Evolutionary conservation across 1,140 invertebrate genomes (phyloP).

Genomic region (Leptoteleia sp.): DNA sequence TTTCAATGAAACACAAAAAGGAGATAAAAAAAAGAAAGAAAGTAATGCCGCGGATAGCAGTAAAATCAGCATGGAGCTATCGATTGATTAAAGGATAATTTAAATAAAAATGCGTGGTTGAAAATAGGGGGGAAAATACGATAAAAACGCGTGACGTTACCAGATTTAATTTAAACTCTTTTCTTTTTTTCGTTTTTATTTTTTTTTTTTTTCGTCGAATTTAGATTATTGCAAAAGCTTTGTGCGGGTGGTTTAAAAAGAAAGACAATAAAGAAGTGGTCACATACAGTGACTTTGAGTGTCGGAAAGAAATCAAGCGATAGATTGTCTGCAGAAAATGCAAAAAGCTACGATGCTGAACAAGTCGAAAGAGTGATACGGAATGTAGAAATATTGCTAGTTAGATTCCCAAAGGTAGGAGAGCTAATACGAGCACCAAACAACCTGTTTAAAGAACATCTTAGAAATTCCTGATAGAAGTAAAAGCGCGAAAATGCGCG

Average conservation of each 20-base stretch:
- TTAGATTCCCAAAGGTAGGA: constrained; percentile 24
- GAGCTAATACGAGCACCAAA: constrained; percentile 18
- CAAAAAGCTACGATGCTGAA: constrained; percentile 22
- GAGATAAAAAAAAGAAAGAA: not conserved
- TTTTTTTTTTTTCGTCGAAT: constrained; percentile 2
- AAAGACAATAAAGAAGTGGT: constrained; percentile 29
- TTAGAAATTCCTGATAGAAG: constrained; percentile 2
- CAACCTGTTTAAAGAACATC: constrained; percentile 26
- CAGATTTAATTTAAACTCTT: too few species aligned
- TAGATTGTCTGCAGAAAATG: constrained; percentile 23
- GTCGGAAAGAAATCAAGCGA: constrained; percentile 19
- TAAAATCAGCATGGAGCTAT: not conserved
- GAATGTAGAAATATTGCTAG: constrained; percentile 31
- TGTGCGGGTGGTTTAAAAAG: constrained; percentile 19
- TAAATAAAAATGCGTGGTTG: not conserved
- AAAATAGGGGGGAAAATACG: not conserved
- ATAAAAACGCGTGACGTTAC: constrained; percentile 5
- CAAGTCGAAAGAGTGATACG: constrained; percentile 16
- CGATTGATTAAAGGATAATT: constrained; percentile 12
- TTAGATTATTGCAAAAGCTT: constrained; percentile 11
- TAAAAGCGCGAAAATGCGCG: not conserved
- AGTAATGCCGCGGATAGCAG: not conserved
- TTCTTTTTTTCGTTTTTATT: constrained; percentile 10
- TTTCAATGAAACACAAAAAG: not conserved
- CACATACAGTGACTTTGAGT: constrained; percentile 16